phyloP scores from a whole-genome alignment of 2,888 invertebrate genomes.

The Sinhomidia bicolor region DNA sequence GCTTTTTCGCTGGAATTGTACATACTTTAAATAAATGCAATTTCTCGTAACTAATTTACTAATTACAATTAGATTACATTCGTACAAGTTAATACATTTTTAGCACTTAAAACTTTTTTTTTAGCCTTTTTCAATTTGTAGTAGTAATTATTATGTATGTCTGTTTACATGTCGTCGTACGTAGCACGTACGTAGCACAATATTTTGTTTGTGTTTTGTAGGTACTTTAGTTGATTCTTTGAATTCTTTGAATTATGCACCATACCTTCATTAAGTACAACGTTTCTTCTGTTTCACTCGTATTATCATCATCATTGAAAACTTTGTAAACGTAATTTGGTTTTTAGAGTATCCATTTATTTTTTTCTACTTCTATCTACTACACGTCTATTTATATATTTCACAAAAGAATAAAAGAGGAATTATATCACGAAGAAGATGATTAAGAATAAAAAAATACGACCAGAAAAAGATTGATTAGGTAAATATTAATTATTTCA shows the following conservation, averaged over 20 bases:
- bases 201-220: neutral
- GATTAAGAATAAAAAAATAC: neutral
- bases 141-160: neutral
- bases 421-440: slow-evolving; percentile 4
- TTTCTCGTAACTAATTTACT: neutral
- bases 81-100: neutral
- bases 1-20: neutral
- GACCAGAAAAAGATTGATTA: slow-evolving; percentile 9
- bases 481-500: neutral
- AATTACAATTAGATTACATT: neutral
- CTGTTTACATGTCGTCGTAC: no score
- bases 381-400: neutral
- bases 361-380: neutral
- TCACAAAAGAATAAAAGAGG: neutral
- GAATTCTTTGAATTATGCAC: neutral
- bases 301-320: neutral
- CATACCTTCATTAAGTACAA: slow-evolving; percentile 20
- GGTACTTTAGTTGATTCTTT: slow-evolving; percentile 26
- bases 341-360: neutral
- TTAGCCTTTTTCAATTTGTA: neutral
- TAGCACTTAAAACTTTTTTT: neutral
- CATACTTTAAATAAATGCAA: neutral
- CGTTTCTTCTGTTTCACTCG: neutral
- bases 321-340: slow-evolving; percentile 19
- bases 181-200: neutral